Evolutionary conservation across 2,113 vertebrate genomes (phyloP), one percentile per base, ranked within the genome.

Genomic region (Calyptommatus sinebrachiatus): DNA sequence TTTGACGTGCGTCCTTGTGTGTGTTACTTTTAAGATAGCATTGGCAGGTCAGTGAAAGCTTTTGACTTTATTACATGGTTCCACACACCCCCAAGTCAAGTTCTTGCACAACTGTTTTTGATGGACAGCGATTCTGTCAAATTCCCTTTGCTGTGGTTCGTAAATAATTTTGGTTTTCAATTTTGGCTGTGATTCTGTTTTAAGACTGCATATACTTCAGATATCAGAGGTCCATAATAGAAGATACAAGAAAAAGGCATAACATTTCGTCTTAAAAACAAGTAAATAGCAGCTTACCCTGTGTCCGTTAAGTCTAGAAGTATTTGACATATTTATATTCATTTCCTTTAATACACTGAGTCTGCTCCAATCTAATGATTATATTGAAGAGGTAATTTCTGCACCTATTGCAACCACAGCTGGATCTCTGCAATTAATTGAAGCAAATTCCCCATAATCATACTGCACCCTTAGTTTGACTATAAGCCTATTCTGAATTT

Each of bases 11-110:
- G 75, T 73, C 83, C 41, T 28, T 81, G 70, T 31, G 76, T 65
- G 16, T 92, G 91, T 45, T 89, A 53, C 80, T 50, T 41, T 61
- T 78, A 82, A 91, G 92, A 92, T 92, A 91, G 89, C 77, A 14
- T 41, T 73, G 80, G 46, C 85, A 79, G 84, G 91, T 89, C 86
- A 81, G 79, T 68, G 50, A 78, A 77, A 84, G 82, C 76, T 8
- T 80, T 78, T 69, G 65, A 84, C 79, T 87, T 72, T 73, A 60
- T 82, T 83, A 83, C 50, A 2, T 11, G 63, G 85, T 84, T 86
- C 69, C 61, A 53, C 70, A 35, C 61, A 41, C 66, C 88, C 73
- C 2, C 75, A 57, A 81, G 91, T 70, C 78, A 78, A 81, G 82
- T 63, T 82, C 76, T 24, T 1, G 48, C 68, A 53, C 66, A 84